Evolutionary conservation across 2,888 invertebrate species (phyloP).

Genomic region (Oscheius myriophilus): DNA sequence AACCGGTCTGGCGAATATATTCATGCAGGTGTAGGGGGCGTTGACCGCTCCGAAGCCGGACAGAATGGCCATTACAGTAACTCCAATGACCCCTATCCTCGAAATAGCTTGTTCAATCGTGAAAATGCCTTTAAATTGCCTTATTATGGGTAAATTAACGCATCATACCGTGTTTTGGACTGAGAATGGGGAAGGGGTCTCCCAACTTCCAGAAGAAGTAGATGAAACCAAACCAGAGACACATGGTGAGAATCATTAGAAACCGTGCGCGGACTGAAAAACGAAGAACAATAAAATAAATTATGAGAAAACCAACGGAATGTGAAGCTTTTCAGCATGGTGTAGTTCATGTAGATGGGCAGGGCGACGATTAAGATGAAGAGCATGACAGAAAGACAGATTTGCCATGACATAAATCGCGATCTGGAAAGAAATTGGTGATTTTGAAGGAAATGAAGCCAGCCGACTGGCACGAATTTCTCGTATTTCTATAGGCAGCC

Average conservation of each 20-base stretch:
- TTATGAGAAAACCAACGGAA: slow-evolving; percentile 20
- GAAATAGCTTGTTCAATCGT: slow-evolving; percentile 88
- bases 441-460: background rate
- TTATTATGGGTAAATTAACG: background rate
- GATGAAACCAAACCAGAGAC: slow-evolving; percentile 89
- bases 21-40: slow-evolving; percentile 98
- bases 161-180: slow-evolving; percentile 85
- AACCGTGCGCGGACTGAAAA: slow-evolving; percentile 72
- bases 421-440: slow-evolving; percentile 77
- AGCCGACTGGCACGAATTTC: too few relatives aligned
- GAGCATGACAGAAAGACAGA: slow-evolving; percentile 87
- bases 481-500: too few relatives aligned
- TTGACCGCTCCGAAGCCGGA: slow-evolving; percentile 99
- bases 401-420: slow-evolving; percentile 91
- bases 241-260: slow-evolving; percentile 82
- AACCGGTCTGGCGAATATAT: slow-evolving; percentile 79
- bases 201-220: slow-evolving; percentile 99
- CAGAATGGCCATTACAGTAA: slow-evolving; percentile 96
- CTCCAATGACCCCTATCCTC: slow-evolving; percentile 96
- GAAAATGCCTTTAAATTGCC: slow-evolving; percentile 75
- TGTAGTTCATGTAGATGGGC: slow-evolving; percentile 90
- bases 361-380: slow-evolving; percentile 94
- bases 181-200: slow-evolving; percentile 96
- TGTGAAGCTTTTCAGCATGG: slow-evolving; percentile 17
- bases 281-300: slow-evolving; percentile 7